Evolutionary conservation across 2,113 vertebrate genomes (phyloP).

Genomic region (Neopipo cinnamomea): DNA sequence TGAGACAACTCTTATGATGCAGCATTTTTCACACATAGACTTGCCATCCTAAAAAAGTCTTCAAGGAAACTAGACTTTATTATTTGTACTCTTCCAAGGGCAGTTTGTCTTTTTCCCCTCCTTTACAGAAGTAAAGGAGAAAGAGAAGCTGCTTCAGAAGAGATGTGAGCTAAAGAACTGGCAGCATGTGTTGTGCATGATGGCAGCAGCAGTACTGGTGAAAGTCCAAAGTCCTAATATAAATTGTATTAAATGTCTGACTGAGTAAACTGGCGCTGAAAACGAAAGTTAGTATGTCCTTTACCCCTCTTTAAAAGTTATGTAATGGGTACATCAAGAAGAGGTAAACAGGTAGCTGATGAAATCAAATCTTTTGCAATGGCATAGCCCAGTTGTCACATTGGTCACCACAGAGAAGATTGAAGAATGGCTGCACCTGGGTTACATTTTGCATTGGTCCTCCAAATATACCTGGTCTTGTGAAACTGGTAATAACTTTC

Average conservation of each 20-base stretch:
- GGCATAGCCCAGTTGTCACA: not conserved
- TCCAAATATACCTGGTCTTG: not conserved
- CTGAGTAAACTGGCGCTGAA: not conserved
- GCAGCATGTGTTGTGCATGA: not conserved
- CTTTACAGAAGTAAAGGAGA: not conserved
- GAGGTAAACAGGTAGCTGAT: not conserved
- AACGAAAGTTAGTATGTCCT: not conserved
- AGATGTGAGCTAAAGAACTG: not conserved
- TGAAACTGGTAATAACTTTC: not conserved
- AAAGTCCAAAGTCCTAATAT: not conserved
- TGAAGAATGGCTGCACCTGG: not conserved
- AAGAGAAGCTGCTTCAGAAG: not conserved
- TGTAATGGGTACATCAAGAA: not conserved
- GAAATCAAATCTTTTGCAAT: not conserved
- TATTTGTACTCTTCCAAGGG: not conserved
- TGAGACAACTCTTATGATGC: not conserved
- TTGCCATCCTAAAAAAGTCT: not conserved
- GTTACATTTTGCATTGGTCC: not conserved
- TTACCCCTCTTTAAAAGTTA: not conserved
- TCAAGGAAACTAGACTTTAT: not conserved
- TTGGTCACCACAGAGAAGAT: not conserved
- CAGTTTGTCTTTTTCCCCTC: not conserved
- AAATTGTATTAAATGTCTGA: not conserved
- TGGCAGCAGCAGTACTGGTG: not conserved
- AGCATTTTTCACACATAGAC: not conserved